Conservation (phyloP, 2,113 vertebrate species). For the Corydoras maculifer region DNA sequence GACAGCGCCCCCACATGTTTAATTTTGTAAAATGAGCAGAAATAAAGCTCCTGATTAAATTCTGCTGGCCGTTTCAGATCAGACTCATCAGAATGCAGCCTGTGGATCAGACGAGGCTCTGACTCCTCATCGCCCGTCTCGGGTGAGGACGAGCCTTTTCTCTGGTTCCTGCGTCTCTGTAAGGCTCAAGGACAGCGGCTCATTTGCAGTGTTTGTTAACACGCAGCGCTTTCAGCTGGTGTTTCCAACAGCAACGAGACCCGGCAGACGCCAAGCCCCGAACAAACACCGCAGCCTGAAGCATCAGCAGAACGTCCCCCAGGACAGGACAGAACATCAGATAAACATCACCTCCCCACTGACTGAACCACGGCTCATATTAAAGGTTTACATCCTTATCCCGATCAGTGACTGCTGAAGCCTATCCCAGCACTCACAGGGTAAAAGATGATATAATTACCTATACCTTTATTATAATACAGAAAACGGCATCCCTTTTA, state of each 20-base stretch:
- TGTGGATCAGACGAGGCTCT: constrained; percentile 4
- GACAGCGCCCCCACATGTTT: no score
- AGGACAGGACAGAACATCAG: not conserved
- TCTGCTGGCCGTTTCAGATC: not conserved
- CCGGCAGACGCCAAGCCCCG: not conserved
- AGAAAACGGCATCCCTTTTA: no score
- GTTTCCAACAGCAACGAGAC: constrained; percentile 33
- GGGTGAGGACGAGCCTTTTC: not conserved
- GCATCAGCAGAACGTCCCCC: constrained; percentile 12
- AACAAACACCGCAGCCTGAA: constrained; percentile 23
- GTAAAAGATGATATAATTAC: no score
- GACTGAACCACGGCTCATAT: not conserved
- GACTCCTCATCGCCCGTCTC: constrained; percentile 19
- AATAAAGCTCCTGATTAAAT: no score
- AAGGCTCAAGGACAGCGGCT: constrained; percentile 27
- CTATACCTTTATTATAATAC: no score
- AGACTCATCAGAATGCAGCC: constrained; percentile 17
- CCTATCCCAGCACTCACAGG: no score
- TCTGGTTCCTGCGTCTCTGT: not conserved
- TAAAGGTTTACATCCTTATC: not conserved
- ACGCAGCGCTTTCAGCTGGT: constrained; percentile 13
- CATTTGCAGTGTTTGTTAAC: constrained; percentile 13
- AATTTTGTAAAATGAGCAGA: not conserved
- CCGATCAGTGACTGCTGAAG: no score
- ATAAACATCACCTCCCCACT: not conserved